phyloP scores from a whole-genome alignment of 2,113 vertebrate genomes.

The Callionymus lyra region DNA sequence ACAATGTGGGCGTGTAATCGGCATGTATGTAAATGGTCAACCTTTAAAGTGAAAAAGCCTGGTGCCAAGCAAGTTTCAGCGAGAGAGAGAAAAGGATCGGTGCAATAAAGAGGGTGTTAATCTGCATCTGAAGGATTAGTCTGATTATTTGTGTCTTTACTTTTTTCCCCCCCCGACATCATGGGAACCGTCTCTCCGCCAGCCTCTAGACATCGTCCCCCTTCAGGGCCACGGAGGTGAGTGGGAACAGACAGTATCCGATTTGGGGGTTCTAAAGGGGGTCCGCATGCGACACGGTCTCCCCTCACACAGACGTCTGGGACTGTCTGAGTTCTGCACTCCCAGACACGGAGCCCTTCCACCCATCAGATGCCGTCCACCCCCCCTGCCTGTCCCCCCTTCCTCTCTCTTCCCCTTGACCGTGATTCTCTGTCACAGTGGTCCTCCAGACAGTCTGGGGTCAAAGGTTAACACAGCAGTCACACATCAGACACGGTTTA shows the following conservation, averaged over 20 bases:
- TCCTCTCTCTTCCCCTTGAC: slow-evolving; percentile 45
- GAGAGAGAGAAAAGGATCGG: background rate
- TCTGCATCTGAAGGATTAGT: slow-evolving; percentile 21
- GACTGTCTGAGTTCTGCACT: slow-evolving; percentile 61
- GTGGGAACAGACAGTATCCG: slow-evolving; percentile 33
- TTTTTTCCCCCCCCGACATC: slow-evolving; percentile 29
- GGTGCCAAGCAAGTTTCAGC: background rate
- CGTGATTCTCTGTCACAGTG: slow-evolving; percentile 58
- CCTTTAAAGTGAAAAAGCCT: too few species aligned
- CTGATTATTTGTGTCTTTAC: slow-evolving; percentile 22
- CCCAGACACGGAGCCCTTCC: slow-evolving; percentile 51
- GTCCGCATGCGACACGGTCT: slow-evolving; percentile 32
- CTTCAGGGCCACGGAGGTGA: slow-evolving; percentile 37
- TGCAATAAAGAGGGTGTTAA: slow-evolving; percentile 1
- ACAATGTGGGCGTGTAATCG: too few species aligned
- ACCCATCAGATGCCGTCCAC: slow-evolving; percentile 39
- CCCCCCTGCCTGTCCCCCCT: slow-evolving; percentile 13
- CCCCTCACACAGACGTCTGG: slow-evolving; percentile 52
- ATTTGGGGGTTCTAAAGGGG: slow-evolving; percentile 34
- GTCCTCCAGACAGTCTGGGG: slow-evolving; percentile 61
- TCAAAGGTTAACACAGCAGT: slow-evolving; percentile 65
- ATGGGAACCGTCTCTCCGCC: slow-evolving; percentile 20
- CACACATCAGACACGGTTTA: slow-evolving; percentile 60
- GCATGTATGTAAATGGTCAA: too few species aligned
- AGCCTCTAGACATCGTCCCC: slow-evolving; percentile 26